Percentiles rank a stretch among this genome's conserved stretches.
Evolutionary conservation across 2,797 vertebrate species (phyloP).

Genomic region (Eremophila alpestris): DNA sequence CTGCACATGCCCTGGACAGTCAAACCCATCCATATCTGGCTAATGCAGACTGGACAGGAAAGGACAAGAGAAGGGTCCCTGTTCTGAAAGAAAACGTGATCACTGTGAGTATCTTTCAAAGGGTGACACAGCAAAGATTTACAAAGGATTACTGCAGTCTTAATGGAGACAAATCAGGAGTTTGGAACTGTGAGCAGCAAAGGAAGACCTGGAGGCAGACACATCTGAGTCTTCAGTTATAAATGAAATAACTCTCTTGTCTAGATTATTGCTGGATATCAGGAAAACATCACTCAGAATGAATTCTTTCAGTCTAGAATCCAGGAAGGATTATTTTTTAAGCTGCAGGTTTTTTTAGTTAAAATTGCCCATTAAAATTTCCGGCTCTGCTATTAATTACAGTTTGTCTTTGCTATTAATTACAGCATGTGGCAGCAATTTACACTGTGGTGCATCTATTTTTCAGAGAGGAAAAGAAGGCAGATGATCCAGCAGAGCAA

Average conservation of each 20-base stretch:
- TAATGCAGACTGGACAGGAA: neutral
- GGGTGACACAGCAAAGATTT: neutral
- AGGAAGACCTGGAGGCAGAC: neutral
- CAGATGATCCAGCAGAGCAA: neutral
- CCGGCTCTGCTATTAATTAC: neutral
- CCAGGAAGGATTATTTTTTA: neutral
- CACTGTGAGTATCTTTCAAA: neutral
- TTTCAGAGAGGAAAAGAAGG: neutral
- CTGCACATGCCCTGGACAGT: neutral
- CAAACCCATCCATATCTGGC: neutral
- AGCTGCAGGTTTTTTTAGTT: neutral
- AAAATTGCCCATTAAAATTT: neutral
- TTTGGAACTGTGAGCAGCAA: neutral
- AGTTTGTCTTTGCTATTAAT: neutral
- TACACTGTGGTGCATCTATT: neutral
- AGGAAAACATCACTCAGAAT: neutral
- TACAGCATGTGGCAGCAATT: neutral
- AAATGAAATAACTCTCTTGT: neutral
- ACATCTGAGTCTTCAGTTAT: neutral
- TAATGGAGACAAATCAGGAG: neutral
- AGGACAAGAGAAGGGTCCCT: neutral
- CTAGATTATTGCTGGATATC: neutral
- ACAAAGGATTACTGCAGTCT: neutral
- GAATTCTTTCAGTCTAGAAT: neutral
- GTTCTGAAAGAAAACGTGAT: neutral